Base-by-base conservation (phyloP, 2,888 invertebrate genomes). In the Chrysomela aeneicollis region DNA sequence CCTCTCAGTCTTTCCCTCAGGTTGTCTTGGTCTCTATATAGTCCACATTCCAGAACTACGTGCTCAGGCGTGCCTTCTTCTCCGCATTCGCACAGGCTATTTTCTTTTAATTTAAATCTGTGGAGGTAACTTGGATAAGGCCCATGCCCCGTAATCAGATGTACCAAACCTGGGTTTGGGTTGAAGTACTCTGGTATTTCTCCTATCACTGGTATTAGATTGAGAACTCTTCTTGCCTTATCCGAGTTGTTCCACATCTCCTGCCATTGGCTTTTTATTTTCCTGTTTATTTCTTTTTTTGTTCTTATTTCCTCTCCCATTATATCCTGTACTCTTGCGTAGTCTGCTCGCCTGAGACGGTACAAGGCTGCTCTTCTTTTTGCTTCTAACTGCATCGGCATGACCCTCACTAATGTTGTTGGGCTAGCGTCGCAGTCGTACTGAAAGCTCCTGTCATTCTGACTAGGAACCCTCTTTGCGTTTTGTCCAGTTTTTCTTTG, bases 121-220 rank as follows among this genome's bases (percentile, higher is more conserved):
- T 22, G 3, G 2, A 58, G 32, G 18, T 42, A 17, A 10, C 6
- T 17, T 0, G 58, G 52, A 17, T 63, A 63, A 1, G 63, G 63
- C 4, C 63, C 63, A 26, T 63, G 63, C 15, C 58, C 63, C 12
- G 51, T 63, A 1, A 63, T 17, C 12, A 42, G 58, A 17, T 63
- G 63, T 1, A 58, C 42, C 10, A 32, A 9, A 0, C 58, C 52
- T 1, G 26, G 58, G 6, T 10, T 2, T 32, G 58, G 57, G 1
- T 58, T 46, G 2, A 63, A 21, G 19, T 52, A 19, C 17, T 30
- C 10, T 32, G 6, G 61, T 19, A 5, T 54, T 37, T 21, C 37
- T 21, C 22, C 26, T 18, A 42, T n/a, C n/a, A 15, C 6, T 42
- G 42, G n/a, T 6, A 35, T 6, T 9, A 42, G 2, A 3, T 42